Evolutionary conservation across 2,797 vertebrate genomes (phyloP).

Genomic region (Spatula clypeata): DNA sequence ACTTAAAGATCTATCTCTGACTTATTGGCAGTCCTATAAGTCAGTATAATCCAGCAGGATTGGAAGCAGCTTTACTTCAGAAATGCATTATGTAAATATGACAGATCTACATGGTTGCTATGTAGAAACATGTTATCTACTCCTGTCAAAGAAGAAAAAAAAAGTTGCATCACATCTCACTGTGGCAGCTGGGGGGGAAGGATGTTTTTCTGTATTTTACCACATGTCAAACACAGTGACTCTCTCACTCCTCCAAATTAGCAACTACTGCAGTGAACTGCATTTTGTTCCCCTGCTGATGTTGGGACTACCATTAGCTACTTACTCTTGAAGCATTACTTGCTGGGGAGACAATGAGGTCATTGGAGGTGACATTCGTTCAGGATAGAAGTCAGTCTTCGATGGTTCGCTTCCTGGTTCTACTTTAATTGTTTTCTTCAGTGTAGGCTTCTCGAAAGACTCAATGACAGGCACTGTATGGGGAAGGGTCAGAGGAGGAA

Average conservation of each 20-base stretch:
- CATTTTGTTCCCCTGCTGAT: background rate
- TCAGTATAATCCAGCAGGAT: background rate
- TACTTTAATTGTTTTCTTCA: constrained; percentile 92
- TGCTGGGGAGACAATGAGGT: constrained; percentile 87
- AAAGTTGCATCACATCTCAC: background rate
- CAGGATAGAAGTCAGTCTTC: constrained; percentile 86
- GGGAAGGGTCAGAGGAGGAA: constrained; percentile 2
- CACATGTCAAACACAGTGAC: background rate
- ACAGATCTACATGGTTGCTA: background rate
- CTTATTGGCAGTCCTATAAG: background rate
- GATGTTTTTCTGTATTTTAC: background rate
- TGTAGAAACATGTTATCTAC: background rate
- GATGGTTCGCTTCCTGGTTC: constrained; percentile 88
- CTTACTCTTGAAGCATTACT: constrained; percentile 91
- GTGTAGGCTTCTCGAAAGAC: constrained; percentile 84
- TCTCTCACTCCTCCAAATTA: background rate
- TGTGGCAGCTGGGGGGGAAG: background rate
- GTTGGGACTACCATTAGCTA: constrained; percentile 38
- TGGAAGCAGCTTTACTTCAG: background rate
- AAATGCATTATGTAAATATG: background rate
- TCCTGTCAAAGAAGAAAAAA: background rate
- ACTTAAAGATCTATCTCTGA: background rate
- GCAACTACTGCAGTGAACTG: background rate
- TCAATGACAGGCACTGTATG: constrained; percentile 83
- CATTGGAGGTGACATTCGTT: constrained; percentile 91